Evolutionary conservation across 1,140 invertebrate species (phyloP).

Genomic region (Atopsyche davidsoni): DNA sequence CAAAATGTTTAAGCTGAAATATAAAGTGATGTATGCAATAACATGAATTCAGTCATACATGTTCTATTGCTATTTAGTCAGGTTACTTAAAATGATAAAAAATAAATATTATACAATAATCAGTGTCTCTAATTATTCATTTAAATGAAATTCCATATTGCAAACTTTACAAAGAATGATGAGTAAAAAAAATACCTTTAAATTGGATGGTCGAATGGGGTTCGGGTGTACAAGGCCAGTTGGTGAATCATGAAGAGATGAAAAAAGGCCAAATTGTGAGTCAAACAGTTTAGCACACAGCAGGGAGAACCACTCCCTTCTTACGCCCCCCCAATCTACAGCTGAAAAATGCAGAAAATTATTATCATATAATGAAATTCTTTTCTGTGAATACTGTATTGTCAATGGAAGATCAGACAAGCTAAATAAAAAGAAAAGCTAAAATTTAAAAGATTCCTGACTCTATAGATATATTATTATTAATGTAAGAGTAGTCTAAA

Average conservation of each 20-base stretch:
- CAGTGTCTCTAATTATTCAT: neutral
- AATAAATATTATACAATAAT: neutral
- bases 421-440: no score
- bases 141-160: neutral
- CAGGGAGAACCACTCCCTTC: slow-evolving; percentile 90
- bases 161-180: neutral
- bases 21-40: no score
- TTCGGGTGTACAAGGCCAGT: slow-evolving; percentile 87
- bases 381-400: no score
- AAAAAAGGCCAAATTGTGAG: slow-evolving; percentile 73
- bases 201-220: slow-evolving; percentile 61
- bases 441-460: no score
- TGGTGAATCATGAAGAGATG: slow-evolving; percentile 76
- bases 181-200: slow-evolving; percentile 49
- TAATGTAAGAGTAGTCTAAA: no score
- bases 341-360: no score
- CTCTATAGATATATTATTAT: no score
- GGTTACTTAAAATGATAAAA: no score
- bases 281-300: slow-evolving; percentile 84
- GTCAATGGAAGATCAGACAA: no score
- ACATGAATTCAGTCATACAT: no score
- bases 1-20: slow-evolving; percentile 72
- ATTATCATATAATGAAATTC: no score
- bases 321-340: slow-evolving; percentile 88
- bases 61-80: no score